phyloP scores from a whole-genome alignment of 92 coral and sea anemone genomes.

The Umimayanthus kanabou region DNA sequence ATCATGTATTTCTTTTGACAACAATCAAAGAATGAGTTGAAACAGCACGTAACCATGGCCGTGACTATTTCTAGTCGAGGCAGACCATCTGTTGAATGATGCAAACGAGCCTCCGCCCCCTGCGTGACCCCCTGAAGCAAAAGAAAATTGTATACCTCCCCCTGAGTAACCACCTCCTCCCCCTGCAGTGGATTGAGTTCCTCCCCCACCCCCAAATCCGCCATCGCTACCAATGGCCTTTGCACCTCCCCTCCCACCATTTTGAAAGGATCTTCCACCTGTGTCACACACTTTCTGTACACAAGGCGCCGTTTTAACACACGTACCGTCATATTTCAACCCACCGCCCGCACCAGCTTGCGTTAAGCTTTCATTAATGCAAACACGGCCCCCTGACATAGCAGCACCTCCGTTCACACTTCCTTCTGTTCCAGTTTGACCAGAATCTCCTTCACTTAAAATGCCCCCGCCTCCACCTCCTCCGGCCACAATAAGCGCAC shows the following conservation, averaged over 20 bases:
- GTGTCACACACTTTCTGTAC: not conserved
- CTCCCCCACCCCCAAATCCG: conserved; percentile 39
- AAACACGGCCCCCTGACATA: conserved; percentile 34
- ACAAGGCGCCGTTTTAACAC: not conserved
- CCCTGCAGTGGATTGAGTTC: not conserved
- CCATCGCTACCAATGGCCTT: not conserved
- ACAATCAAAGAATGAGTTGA: not conserved
- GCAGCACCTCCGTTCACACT: conserved; percentile 22
- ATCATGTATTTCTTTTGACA: not conserved
- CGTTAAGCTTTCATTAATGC: not conserved
- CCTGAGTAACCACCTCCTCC: conserved; percentile 42
- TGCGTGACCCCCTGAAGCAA: not conserved
- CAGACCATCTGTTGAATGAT: not conserved
- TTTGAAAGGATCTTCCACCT: conserved; percentile 22
- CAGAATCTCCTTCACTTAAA: not conserved
- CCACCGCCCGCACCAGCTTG: conserved; percentile 39
- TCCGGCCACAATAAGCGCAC: conserved; percentile 34
- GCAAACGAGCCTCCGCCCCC: conserved; percentile 42
- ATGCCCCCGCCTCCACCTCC: conserved; percentile 36
- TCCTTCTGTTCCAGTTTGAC: not conserved
- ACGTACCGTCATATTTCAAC: not conserved
- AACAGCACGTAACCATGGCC: conserved; percentile 28
- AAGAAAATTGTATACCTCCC: conserved; percentile 7
- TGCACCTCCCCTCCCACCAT: conserved; percentile 33
- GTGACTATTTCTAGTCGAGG: not conserved